These are phyloP conservation scores for Drosophila cracens DNA, from an alignment of 2,888 invertebrate species.

Conservation along the genomic window DNA sequence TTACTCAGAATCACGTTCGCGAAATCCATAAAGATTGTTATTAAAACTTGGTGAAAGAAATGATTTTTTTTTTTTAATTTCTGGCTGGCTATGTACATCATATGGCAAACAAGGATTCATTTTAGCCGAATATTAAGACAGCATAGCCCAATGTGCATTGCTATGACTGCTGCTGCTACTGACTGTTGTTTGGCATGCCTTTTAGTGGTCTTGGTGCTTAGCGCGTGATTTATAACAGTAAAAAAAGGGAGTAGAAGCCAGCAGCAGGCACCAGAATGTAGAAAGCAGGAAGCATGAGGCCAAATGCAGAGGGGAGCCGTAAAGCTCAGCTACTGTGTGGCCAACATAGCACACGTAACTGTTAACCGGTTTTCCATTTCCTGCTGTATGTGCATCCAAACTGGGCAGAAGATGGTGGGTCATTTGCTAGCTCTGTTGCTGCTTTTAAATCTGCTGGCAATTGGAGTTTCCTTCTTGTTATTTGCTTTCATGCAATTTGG, in stretches of 20 bases:
- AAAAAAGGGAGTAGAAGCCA: constrained; percentile 41
- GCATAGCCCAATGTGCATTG: constrained; percentile 52
- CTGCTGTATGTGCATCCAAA: constrained; percentile 78
- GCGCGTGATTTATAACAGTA: constrained; percentile 77
- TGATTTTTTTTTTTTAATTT: background rate
- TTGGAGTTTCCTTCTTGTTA: constrained; percentile 30
- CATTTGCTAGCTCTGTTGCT: constrained; percentile 48
- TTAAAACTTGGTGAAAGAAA: background rate
- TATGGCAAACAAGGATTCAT: background rate
- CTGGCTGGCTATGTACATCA: background rate
- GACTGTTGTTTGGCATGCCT: constrained; percentile 65
- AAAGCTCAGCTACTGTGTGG: constrained; percentile 59
- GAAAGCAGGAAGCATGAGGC: constrained; percentile 42
- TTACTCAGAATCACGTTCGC: background rate
- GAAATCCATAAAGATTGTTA: background rate
- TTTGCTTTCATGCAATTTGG: constrained; percentile 41
- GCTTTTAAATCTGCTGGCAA: constrained; percentile 41
- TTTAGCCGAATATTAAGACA: constrained; percentile 15
- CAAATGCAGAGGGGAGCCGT: constrained; percentile 25
- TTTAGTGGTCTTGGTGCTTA: constrained; percentile 76
- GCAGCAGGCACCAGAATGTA: constrained; percentile 33
- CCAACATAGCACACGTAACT: constrained; percentile 73
- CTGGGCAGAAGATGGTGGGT: constrained; percentile 66
- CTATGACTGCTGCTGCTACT: constrained; percentile 31
- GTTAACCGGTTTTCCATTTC: constrained; percentile 75